Conservation (phyloP, 2,888 invertebrate species). For the Chelonus formosanus region DNA sequence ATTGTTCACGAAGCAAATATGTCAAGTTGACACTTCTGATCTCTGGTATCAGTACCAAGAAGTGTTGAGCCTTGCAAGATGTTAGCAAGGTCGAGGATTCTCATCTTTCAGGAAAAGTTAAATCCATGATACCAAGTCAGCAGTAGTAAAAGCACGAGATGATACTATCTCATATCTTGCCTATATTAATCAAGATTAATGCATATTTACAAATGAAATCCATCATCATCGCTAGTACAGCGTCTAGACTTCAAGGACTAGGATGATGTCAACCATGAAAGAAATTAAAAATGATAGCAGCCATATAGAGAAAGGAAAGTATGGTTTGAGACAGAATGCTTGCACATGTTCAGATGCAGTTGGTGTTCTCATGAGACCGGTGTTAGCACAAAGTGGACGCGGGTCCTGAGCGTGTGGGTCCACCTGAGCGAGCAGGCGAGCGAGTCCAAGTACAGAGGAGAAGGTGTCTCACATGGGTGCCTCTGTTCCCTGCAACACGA, state of each 20-base stretch:
- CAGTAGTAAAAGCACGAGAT: neutral
- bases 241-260: too few relatives aligned
- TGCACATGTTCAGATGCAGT: constrained; percentile 22
- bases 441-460: constrained; percentile 45
- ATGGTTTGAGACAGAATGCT: constrained; percentile 14
- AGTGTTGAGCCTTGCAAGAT: constrained; percentile 16
- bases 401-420: constrained; percentile 53
- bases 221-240: too few relatives aligned
- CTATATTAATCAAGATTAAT: too few relatives aligned
- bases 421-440: constrained; percentile 54
- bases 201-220: too few relatives aligned
- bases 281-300: constrained; percentile 15
- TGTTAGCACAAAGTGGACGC: constrained; percentile 30
- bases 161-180: too few relatives aligned
- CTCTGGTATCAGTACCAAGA: constrained; percentile 17
- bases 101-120: constrained; percentile 43
- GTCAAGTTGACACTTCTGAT: constrained; percentile 7
- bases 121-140: too few relatives aligned
- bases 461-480: constrained; percentile 66
- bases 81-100: constrained; percentile 38
- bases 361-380: constrained; percentile 4
- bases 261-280: neutral
- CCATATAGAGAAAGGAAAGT: constrained; percentile 3
- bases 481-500: constrained; percentile 58
- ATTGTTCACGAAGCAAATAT: constrained; percentile 1